Evolutionary conservation across 2,797 vertebrate species (phyloP).

Genomic region (Micromesistius poutassou): DNA sequence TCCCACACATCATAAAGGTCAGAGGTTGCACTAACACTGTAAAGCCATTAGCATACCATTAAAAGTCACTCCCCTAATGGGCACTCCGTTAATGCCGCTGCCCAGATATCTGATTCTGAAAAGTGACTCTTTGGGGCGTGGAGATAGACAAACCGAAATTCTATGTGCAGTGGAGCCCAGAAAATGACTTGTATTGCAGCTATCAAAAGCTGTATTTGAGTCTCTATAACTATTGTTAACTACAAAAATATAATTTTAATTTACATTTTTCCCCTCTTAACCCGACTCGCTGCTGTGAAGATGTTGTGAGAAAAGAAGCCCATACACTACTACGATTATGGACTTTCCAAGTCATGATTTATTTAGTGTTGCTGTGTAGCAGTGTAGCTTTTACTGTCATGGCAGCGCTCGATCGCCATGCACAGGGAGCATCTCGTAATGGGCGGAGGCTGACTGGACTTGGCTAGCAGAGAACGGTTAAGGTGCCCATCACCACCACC

Average conservation of each 20-base stretch:
- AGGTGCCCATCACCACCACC: background rate
- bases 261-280: too few relatives aligned
- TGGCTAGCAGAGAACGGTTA: background rate
- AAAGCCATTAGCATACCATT: conserved; percentile 28
- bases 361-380: background rate
- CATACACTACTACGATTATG: background rate
- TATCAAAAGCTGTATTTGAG: background rate
- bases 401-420: background rate
- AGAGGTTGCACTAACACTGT: conserved; percentile 2
- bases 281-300: background rate
- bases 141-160: background rate
- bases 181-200: background rate
- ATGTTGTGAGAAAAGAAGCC: background rate
- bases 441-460: background rate
- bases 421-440: background rate
- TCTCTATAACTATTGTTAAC: too few relatives aligned
- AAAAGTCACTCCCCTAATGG: conserved; percentile 27
- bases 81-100: conserved; percentile 21
- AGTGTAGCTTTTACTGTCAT: background rate
- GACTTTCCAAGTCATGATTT: background rate
- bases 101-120: conserved; percentile 8
- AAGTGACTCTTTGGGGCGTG: background rate
- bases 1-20: conserved; percentile 5
- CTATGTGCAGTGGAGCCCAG: background rate
- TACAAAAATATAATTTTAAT: too few relatives aligned